Evolutionary conservation across 2,113 vertebrate genomes (phyloP), one percentile per base, ranked within the genome.

Genomic region (Cygnus buccinator): DNA sequence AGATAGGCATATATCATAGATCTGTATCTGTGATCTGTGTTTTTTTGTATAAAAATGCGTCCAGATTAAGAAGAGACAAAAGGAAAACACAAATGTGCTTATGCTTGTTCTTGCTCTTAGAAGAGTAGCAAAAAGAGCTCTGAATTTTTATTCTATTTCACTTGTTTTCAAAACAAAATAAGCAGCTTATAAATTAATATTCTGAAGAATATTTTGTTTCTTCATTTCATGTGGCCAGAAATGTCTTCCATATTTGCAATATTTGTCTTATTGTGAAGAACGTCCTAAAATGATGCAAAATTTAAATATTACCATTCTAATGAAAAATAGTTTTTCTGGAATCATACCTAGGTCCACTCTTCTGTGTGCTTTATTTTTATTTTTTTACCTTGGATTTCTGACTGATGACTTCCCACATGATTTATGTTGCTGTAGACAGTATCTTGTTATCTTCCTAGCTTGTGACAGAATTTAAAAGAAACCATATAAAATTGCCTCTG

Each of bases 121-220:
- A 50, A 14, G 93, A 84, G 58, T 37, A 31, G 25, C 68, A 84
- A 71, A 93, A 81, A 85, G 77, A 94, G 63, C 71, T 93, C 68
- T 82, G 92, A 97, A 87, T 93, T 94, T 96, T 96, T 81, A 46
- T 92, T 82, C 59, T 68, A 46, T 87, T 94, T 94, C 23, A 46
- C 94, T 91, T 10, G 72, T 33, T 91, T 97, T 73, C 63, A 82
- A 72, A 80, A 66, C 8, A 13, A 95, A 96, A 95, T 81, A 97
- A 95, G 90, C 91, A 89, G 86, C 92, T 97, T 97, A 92, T 94
- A 94, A 96, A 97, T 97, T 84, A 67, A 48, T 78, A 96, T 95
- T 95, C 94, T 96, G 87, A 97, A 96, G 87, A 97, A 94, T 97
- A 83, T 59, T 97, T 94, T 91, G 61, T 86, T 39, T 96, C 94